Conservation (phyloP, 2,797 vertebrate species). For the Euphonia xanthogaster region DNA sequence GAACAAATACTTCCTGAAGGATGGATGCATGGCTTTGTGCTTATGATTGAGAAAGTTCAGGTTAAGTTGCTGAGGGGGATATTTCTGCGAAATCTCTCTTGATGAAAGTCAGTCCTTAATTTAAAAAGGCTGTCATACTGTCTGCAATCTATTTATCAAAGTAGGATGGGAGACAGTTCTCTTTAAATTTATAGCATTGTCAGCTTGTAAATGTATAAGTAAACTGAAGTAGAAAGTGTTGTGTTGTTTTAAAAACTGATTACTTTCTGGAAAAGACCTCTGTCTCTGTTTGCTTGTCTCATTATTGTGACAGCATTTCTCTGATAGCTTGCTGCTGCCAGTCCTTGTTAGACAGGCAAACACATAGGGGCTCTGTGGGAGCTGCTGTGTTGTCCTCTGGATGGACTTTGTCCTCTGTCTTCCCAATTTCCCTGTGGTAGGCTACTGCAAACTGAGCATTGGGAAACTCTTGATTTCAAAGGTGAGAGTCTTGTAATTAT, state of each 20-base stretch:
- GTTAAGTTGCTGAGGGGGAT: not conserved
- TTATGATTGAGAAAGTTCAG: constrained; percentile 12
- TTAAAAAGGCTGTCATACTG: constrained; percentile 10
- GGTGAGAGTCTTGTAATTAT: not conserved
- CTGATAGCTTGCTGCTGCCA: not conserved
- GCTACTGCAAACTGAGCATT: not conserved
- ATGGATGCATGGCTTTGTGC: not conserved
- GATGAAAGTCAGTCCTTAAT: constrained; percentile 36
- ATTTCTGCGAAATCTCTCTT: not conserved
- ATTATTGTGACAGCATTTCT: not conserved
- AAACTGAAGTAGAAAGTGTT: constrained; percentile 17
- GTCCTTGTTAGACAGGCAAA: not conserved
- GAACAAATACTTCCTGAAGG: not conserved
- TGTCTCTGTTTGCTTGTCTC: constrained; percentile 4
- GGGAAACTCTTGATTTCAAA: not conserved
- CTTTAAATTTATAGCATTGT: constrained; percentile 17
- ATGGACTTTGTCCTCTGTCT: not conserved
- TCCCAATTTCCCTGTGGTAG: not conserved
- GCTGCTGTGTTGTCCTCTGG: not conserved
- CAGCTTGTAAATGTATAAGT: constrained; percentile 39
- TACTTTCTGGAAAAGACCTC: constrained; percentile 11
- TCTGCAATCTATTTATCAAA: constrained; percentile 17
- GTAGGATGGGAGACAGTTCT: not conserved
- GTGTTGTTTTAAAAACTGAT: constrained; percentile 39
- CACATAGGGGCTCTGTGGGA: not conserved